Conservation (phyloP, 2,888 invertebrate species). For the Caenorhabditis angaria region DNA sequence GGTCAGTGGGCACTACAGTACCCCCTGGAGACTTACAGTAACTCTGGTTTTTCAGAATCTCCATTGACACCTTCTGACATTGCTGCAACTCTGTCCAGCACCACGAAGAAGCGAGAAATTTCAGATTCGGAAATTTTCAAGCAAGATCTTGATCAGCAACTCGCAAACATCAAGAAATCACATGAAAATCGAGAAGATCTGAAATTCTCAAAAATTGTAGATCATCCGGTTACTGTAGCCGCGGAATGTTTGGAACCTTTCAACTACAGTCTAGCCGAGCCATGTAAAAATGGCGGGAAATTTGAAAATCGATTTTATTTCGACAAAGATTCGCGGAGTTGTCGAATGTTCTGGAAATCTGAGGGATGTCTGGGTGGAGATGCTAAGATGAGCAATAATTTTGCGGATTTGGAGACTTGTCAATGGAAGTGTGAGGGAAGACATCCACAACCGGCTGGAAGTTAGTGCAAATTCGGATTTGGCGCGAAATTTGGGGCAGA, state of each 20-base stretch:
- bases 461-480: too few species aligned
- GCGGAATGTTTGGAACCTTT: constrained; percentile 63
- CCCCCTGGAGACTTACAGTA: too few species aligned
- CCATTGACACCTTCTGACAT: not conserved
- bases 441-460: constrained; percentile 54
- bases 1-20: too few species aligned
- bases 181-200: constrained; percentile 43
- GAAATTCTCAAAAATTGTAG: constrained; percentile 35
- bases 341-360: constrained; percentile 70
- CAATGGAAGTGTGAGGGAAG: constrained; percentile 66
- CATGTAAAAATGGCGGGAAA: constrained; percentile 48
- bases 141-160: constrained; percentile 40
- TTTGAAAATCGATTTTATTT: constrained; percentile 59
- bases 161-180: constrained; percentile 38
- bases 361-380: constrained; percentile 50
- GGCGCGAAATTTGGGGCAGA: too few species aligned
- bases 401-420: constrained; percentile 62
- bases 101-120: not conserved
- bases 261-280: constrained; percentile 53
- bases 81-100: not conserved
- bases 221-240: constrained; percentile 51
- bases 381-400: constrained; percentile 60
- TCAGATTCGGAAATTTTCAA: constrained; percentile 38
- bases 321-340: constrained; percentile 53
- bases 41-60: not conserved